A percentile compares a stretch with the other conserved stretches of the same genome.
Evolutionary conservation across 2,113 vertebrate genomes (phyloP).

Genomic region (Pachycephala philippinensis): DNA sequence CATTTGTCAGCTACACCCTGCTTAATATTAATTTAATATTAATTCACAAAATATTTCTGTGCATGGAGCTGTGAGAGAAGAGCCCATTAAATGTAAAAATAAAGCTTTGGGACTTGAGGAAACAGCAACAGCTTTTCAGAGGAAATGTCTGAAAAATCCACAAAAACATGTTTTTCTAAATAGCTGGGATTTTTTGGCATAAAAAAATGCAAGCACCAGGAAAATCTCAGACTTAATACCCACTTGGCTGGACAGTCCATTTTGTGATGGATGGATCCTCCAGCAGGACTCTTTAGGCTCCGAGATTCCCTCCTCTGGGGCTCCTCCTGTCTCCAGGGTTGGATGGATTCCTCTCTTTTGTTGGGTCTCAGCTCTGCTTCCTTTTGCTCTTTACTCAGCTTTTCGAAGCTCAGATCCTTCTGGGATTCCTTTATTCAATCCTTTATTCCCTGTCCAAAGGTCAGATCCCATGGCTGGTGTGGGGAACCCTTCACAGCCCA

Average conservation of each 20-base stretch:
- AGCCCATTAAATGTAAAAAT: not conserved
- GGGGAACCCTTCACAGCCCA: not conserved
- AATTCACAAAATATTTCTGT: not conserved
- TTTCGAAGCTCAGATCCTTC: not conserved
- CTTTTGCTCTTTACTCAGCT: not conserved
- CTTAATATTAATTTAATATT: not conserved
- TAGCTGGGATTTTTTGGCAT: conserved; percentile 26
- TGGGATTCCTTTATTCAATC: not conserved
- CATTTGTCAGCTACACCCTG: not conserved
- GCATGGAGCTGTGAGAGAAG: not conserved
- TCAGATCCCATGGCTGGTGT: not conserved
- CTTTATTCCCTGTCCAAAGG: not conserved
- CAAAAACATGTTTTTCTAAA: conserved; percentile 12
- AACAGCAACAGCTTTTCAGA: not conserved
- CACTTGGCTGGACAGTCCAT: not conserved
- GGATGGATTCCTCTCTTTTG: not conserved
- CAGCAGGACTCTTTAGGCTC: not conserved
- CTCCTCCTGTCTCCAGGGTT: not conserved
- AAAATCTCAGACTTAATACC: not conserved
- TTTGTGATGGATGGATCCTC: not conserved
- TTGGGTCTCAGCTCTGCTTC: not conserved
- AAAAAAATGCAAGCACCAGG: not conserved
- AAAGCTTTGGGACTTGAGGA: not conserved
- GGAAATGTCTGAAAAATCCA: not conserved
- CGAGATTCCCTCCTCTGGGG: not conserved